phyloP scores from a whole-genome alignment of 2,797 vertebrate species.

The Characodon lateralis region DNA sequence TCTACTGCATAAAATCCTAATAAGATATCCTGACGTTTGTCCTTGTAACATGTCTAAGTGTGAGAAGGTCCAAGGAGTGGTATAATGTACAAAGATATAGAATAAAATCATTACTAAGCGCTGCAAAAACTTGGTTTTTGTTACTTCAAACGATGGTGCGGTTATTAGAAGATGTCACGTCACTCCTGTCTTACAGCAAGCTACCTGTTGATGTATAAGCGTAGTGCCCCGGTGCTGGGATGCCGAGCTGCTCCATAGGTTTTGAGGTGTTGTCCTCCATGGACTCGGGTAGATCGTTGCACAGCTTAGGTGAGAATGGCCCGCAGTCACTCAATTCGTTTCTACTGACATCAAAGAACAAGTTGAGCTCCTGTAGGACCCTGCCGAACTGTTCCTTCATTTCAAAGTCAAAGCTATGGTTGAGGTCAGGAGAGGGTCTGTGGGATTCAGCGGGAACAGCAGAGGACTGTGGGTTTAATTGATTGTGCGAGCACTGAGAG shows the following conservation, averaged over 20 bases:
- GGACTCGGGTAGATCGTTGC: slow-evolving; percentile 22
- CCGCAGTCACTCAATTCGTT: slow-evolving; percentile 53
- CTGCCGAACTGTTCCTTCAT: slow-evolving; percentile 85
- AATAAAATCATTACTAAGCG: not conserved
- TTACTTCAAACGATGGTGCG: no score
- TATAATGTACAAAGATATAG: not conserved
- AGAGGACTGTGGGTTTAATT: slow-evolving; percentile 25
- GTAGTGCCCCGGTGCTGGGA: slow-evolving; percentile 18
- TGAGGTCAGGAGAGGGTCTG: slow-evolving; percentile 4
- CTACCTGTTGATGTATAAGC: slow-evolving; percentile 58
- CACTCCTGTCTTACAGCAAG: not conserved
- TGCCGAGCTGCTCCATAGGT: slow-evolving; percentile 33
- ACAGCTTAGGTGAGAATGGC: slow-evolving; percentile 52
- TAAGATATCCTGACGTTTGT: not conserved
- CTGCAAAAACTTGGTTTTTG: not conserved
- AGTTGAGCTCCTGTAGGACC: slow-evolving; percentile 85
- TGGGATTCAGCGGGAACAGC: slow-evolving; percentile 1
- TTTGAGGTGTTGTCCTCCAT: slow-evolving; percentile 34
- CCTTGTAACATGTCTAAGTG: not conserved
- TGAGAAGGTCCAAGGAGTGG: not conserved
- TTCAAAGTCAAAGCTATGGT: slow-evolving; percentile 69
- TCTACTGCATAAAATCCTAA: not conserved
- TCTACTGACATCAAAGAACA: slow-evolving; percentile 85
- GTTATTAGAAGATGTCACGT: no score
- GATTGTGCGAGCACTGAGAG: slow-evolving; percentile 15